Conservation (phyloP, 2,797 vertebrate genomes). For the Coregonus suidteri region DNA sequence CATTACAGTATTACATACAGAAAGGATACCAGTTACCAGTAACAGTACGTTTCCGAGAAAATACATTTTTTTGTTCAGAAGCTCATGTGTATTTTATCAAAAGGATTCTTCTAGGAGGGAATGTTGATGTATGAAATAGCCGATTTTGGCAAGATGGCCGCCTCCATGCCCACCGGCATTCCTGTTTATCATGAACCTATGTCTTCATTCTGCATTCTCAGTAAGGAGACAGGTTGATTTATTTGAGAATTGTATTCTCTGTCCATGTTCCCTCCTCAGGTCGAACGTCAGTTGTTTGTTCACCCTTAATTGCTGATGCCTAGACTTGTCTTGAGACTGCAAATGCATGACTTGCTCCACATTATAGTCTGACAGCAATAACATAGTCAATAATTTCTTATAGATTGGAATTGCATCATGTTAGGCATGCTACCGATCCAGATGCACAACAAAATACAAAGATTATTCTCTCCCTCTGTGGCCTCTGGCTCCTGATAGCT, state of each 20-base stretch:
- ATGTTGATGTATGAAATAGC: constrained; percentile 38
- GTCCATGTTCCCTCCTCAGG: constrained; percentile 48
- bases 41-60: constrained; percentile 23
- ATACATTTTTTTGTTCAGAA: constrained; percentile 7
- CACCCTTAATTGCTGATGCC: constrained; percentile 13
- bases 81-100: constrained; percentile 22
- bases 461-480: not conserved
- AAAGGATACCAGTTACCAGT: not conserved
- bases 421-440: not conserved
- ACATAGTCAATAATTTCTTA: not conserved
- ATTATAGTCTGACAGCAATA: constrained; percentile 10
- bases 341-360: constrained; percentile 24
- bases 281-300: constrained; percentile 27
- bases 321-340: constrained; percentile 18
- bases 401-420: not conserved
- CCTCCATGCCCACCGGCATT: constrained; percentile 12
- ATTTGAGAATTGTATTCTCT: constrained; percentile 35
- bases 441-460: not conserved
- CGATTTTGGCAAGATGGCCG: constrained; percentile 29
- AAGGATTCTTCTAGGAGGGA: constrained; percentile 32
- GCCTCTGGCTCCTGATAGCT: not conserved
- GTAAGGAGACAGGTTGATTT: constrained; percentile 31
- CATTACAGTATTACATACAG: not conserved
- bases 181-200: not conserved
- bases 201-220: not conserved